Evolutionary conservation across 2,797 vertebrate genomes (phyloP), one percentile per base, ranked within the genome.

Genomic region (Argya squamiceps): DNA sequence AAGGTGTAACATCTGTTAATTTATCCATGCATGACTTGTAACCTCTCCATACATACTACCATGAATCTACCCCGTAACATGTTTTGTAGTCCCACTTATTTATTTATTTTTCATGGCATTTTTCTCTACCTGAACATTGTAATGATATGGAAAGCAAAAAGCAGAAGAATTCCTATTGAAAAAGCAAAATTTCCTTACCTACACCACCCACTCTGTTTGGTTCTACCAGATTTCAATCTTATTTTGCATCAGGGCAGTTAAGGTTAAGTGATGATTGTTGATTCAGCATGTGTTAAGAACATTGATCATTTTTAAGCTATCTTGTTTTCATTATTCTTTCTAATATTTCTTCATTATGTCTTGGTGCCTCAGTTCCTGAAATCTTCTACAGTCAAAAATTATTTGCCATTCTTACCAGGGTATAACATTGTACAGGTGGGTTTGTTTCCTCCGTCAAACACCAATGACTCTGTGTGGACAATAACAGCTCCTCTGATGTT

Each of bases 51-150:
- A 5, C 5, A 37, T 27, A 68, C 7, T 10, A 36, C 12, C 30
- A 80, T 2, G 9, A 34, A 46, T 36, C 30, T 77, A 62, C 56
- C 39, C 27, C 10, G 43, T 44, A 70, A n/a, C 3, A 10, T 3
- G 1, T n/a, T 70, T 67, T 39, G 19, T 49, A 70, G 9, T 22
- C 18, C 8, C 19, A 60, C 6, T 10, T 20, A 2, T 2, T 0
- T 46, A 47, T 79, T 67, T 53, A n/a, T 4, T 1, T 22, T 62
- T 63, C 14, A 10, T 21, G 24, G 5, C 58, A 23, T 78, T 64
- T 91, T 92, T 80, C 15, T 75, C 15, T 70, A 74, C 43, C 32
- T 68, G 34, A 36, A 71, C 13, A 39, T 14, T 58, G 24, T n/a
- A 83, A 60, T 24, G 9, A 29, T 52, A 58, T 6, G 10, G 30